Base-by-base conservation (phyloP, 2,888 invertebrate genomes). In the Chaetogeoica ovagalla region DNA sequence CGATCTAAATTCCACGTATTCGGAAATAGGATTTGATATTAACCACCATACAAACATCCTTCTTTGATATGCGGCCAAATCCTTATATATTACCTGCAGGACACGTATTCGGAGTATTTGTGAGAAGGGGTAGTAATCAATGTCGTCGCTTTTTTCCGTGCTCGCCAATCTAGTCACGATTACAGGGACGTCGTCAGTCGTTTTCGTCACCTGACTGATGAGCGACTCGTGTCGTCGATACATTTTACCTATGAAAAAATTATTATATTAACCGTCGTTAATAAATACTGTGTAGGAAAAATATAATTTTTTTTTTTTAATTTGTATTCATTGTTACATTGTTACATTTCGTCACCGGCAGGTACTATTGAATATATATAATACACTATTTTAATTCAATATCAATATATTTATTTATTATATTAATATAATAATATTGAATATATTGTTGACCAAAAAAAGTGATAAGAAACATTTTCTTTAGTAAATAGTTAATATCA, bases 21-120 rank as follows among this genome's bases (percentile, higher is more conserved):
- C 52, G 9, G 21, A n/a, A 37, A 74, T 30, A 63, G 52, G 52
- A 73, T 73, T 62, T 52, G n/a, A n/a, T 52, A 48, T 52, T n/a
- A 48, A 72, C 52, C 48, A 57, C 52, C 15, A 0, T 48, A 30
- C 13, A 72, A 62, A 72, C 62, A 62, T 19, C 19, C 3, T 37
- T 52, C 37, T 55, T 55, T 63, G n/a, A 52, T 63, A 15, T 62
- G 43, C 23, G 2, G 7, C 21, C n/a, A 55, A 65, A 74, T 62
- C 65, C 74, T 19, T 0, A n/a, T 30, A 43, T 43, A 71, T 74
- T 68, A 82, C 82, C 81, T 82, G 82, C 23, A 90, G 84, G 15
- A 90, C 90, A 76, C 90, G 86, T 30, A 90, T 87, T 82, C 90
- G 86, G 57, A 90, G 85, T 19, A 90, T 88, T 81, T 89, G 85